Base-by-base conservation (phyloP, 2,797 vertebrate genomes). In the Lacerta viridis region DNA sequence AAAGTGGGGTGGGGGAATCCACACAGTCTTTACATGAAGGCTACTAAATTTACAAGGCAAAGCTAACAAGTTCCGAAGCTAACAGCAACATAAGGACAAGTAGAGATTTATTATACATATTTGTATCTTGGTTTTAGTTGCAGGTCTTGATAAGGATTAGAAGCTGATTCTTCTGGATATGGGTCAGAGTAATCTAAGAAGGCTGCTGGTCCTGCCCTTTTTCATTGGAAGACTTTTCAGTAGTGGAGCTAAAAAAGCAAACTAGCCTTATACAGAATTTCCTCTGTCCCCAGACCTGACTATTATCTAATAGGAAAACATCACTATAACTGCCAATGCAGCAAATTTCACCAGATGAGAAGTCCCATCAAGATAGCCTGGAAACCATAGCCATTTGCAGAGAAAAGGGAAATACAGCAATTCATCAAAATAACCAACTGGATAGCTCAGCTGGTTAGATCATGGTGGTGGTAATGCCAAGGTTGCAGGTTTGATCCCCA, bases 31-130 rank as follows among this genome's bases (percentile, higher is more conserved):
- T 71, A 72, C 4, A 25, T 8, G 9, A 75, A 77, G 59, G 46
- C 41, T 36, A 43, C 66, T n/a, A 92, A 77, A 84, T 78, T 9
- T 83, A 41, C 69, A 91, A 64, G 9, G 74, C 33, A 9, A 76
- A n/a, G 5, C n/a, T n/a, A n/a, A n/a, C n/a, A n/a, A n/a, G n/a
- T n/a, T 61, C 25, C 27, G 3, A 13, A n/a, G 20, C 64, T 86
- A 78, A 83, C 39, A 33, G 25, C 72, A 81, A 2, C 11, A 7
- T 82, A 78, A 46, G 36, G 75, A 27, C 10, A 61, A n/a, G 69
- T 15, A 68, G 87, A 94, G 78, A 50, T 50, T 77, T 75, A 27
- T 1, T 87, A 39, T 76, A 33, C 79, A 39, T 4, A 0, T 87
- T 66, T 89, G 77, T 55, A 55, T 2, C 41, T 50, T 84, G 33